Evolutionary conservation across 2,113 vertebrate genomes (phyloP), one percentile per base, ranked within the genome.

Genomic region (Rhombomys opimus): DNA sequence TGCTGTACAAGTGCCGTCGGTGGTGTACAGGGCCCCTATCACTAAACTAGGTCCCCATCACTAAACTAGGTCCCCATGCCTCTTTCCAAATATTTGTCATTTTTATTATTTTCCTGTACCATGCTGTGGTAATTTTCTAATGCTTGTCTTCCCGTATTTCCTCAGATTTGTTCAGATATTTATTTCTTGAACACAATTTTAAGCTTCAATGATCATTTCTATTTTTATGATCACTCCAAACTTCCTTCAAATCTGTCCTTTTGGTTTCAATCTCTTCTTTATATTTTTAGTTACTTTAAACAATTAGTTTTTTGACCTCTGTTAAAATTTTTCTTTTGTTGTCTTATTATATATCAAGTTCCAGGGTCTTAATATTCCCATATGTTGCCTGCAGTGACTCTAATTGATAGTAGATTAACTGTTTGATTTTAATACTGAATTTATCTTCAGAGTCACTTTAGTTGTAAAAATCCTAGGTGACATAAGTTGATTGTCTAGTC

Each of bases 281-380:
- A 38, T 54, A 32, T 73, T 84, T 67, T 91, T 81, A 78, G 65
- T 93, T 86, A 73, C 91, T 92, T 95, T 59, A 94, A 87, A 87
- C 25, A 78, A 78, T 78, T 75, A 95, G 63, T 78, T 88, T 57
- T 91, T 87, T 22, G 46, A n/a, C 75, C 32, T 93, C 38, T 89
- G 25, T 85, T 35, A 50, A 30, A 41, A 30, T 63, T 87, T 89
- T 91, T 72, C n/a, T 93, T 84, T 75, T 84, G 59, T 12, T 94
- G 25, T 76, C 87, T 96, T 61, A 86, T 90, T 94, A 80, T 59
- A 82, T 59, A 82, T 87, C 63, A 84, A 87, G 35, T 82, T 63
- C 7, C 8, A 54, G 57, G 63, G 18, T 80, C 63, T 93, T 70
- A 41, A 63, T 73, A 96, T 68, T 96, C 5, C 27, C 32, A 9